Conservation (phyloP, 2,797 vertebrate genomes). For the Halcyon badia region DNA sequence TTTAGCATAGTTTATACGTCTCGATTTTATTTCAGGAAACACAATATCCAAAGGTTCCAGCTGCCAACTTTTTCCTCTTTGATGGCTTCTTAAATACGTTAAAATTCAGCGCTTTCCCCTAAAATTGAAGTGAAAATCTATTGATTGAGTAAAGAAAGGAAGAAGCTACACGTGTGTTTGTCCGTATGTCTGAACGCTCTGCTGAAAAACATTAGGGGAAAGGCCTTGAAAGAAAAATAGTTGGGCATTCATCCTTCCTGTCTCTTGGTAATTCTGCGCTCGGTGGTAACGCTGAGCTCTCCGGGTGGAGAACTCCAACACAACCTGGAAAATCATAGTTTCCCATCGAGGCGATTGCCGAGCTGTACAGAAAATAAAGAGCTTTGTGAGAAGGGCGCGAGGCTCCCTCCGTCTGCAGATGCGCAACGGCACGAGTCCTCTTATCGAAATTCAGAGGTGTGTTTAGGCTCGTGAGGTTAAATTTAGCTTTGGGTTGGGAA, state of each 20-base stretch:
- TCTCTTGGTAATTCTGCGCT: not conserved
- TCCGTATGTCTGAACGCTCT: not conserved
- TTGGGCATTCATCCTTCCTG: not conserved
- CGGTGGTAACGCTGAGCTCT: not conserved
- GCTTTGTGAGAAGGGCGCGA: rapidly evolving
- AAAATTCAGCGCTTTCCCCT: not conserved
- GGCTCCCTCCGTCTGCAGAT: rapidly evolving
- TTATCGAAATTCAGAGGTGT: not conserved
- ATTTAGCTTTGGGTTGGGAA: not conserved
- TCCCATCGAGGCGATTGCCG: not conserved
- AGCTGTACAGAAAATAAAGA: not conserved
- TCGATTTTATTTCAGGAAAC: not conserved
- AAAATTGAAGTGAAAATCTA: not conserved
- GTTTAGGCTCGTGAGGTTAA: not conserved
- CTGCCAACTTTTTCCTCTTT: not conserved
- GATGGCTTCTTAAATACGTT: constrained; percentile 7
- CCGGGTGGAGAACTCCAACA: not conserved
- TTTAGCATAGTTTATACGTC: not conserved
- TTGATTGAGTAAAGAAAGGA: not conserved
- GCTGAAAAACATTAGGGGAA: not conserved
- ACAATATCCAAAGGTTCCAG: not conserved
- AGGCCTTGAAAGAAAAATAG: not conserved
- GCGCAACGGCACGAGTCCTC: not conserved
- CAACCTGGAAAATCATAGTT: not conserved
- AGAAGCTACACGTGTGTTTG: not conserved